These are phyloP conservation scores for Erinaceus europaeus DNA, from an alignment of 2,113 vertebrate genomes.

Conservation along the genomic window DNA sequence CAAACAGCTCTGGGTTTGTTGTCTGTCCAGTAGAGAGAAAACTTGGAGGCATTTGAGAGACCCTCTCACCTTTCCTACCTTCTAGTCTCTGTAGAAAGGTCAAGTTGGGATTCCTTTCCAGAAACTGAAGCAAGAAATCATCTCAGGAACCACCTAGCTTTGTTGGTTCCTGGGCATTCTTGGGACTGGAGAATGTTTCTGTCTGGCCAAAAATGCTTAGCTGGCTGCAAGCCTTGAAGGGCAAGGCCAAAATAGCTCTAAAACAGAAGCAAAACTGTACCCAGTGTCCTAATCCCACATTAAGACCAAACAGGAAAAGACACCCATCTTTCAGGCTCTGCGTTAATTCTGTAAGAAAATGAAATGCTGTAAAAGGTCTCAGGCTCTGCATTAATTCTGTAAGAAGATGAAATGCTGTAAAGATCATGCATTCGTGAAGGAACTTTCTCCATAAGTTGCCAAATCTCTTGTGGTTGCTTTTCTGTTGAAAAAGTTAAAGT, in stretches of 20 bases:
- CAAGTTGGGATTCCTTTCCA: constrained; percentile 52
- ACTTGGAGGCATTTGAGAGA: constrained; percentile 69
- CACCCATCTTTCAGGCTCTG: constrained; percentile 15
- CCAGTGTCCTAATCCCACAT: constrained; percentile 35
- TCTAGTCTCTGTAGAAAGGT: constrained; percentile 53
- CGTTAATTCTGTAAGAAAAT: constrained; percentile 52
- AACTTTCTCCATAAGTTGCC: constrained; percentile 51
- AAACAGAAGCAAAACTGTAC: constrained; percentile 53
- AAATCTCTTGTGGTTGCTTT: constrained; percentile 40
- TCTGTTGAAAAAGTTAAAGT: constrained; percentile 67
- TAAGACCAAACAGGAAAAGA: constrained; percentile 55
- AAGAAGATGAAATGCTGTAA: constrained; percentile 47
- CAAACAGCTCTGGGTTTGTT: constrained; percentile 54
- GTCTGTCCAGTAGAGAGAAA: constrained; percentile 66
- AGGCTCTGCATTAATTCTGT: constrained; percentile 47
- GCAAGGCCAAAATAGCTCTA: constrained; percentile 55
- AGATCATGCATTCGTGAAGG: constrained; percentile 28
- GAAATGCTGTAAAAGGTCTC: constrained; percentile 48
- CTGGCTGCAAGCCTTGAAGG: constrained; percentile 35
- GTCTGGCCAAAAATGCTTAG: constrained; percentile 56
- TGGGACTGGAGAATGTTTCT: constrained; percentile 39
- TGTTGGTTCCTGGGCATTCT: constrained; percentile 66
- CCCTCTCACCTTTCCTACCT: constrained; percentile 67
- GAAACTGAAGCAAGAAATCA: constrained; percentile 64
- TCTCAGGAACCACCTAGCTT: constrained; percentile 60